Conservation (phyloP, 2,888 invertebrate genomes). For the Pelosia muscerda region DNA sequence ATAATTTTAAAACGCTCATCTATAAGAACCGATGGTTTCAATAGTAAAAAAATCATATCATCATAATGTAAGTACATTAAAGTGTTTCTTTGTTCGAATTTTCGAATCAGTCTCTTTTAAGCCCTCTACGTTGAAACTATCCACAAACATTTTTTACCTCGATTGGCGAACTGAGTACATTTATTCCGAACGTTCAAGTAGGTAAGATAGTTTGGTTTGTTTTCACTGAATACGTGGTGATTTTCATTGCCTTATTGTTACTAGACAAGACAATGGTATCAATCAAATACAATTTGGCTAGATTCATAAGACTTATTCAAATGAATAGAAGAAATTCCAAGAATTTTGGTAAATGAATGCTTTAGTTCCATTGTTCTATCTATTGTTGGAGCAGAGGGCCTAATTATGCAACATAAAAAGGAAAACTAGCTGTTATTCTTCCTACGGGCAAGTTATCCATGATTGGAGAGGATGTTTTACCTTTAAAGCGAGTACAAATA, state of each 20-base stretch:
- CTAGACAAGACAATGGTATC: neutral
- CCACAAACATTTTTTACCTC: conserved; percentile 4
- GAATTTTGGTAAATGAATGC: too few species aligned
- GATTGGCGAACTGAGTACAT: neutral
- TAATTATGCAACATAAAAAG: too few species aligned
- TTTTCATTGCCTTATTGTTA: conserved; percentile 2
- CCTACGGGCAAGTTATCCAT: neutral
- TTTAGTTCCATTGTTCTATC: too few species aligned
- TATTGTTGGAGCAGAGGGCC: too few species aligned
- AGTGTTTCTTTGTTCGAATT: too few species aligned
- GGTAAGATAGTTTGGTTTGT: neutral
- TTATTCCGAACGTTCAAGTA: conserved; percentile 1
- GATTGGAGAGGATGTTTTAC: neutral
- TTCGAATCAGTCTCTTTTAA: neutral
- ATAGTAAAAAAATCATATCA: too few species aligned
- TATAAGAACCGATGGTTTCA: too few species aligned
- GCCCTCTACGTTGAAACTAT: neutral
- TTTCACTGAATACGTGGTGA: neutral
- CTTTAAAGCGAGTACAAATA: neutral
- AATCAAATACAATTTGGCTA: neutral
- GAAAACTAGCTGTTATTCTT: conserved; percentile 4
- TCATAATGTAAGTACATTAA: too few species aligned
- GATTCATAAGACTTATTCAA: too few species aligned
- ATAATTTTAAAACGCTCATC: too few species aligned
- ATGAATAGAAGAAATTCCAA: too few species aligned